Percentiles rank a stretch among this genome's conserved stretches.
Evolutionary conservation across 2,113 vertebrate genomes (phyloP).

Genomic region (Syrrhaptes paradoxus): DNA sequence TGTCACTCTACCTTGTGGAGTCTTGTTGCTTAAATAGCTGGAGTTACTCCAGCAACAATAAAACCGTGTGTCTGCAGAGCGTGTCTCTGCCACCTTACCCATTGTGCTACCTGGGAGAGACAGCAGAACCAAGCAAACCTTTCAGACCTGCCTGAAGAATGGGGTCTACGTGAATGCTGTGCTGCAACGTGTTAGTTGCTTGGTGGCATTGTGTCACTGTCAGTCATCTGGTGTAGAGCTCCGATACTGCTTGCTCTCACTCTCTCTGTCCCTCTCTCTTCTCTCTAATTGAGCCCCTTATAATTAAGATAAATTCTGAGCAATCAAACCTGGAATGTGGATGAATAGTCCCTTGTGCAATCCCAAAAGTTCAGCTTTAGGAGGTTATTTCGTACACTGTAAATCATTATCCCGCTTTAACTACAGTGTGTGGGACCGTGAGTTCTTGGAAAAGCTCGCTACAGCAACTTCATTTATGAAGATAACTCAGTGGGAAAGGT

Average conservation of each 20-base stretch:
- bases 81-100: background rate
- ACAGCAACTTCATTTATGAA: slow-evolving; percentile 40
- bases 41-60: slow-evolving; percentile 13
- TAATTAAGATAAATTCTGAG: slow-evolving; percentile 65
- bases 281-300: slow-evolving; percentile 39
- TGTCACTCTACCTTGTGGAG: background rate
- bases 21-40: slow-evolving; percentile 22
- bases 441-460: slow-evolving; percentile 41
- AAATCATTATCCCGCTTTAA: slow-evolving; percentile 62
- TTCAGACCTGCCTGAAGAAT: slow-evolving; percentile 35
- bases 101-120: slow-evolving; percentile 13
- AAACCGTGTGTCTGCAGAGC: background rate
- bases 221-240: background rate
- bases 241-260: background rate
- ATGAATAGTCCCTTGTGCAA: slow-evolving; percentile 62
- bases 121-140: slow-evolving; percentile 17
- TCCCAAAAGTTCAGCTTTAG: slow-evolving; percentile 65
- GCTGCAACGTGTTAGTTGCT: background rate
- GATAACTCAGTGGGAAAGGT: slow-evolving; percentile 34
- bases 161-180: background rate
- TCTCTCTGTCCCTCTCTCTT: slow-evolving; percentile 17
- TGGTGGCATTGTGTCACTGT: slow-evolving; percentile 37
- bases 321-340: slow-evolving; percentile 66
- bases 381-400: slow-evolving; percentile 55
- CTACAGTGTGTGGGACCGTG: background rate